Conservation (phyloP, 2,888 invertebrate genomes). For the Autographa gamma region DNA sequence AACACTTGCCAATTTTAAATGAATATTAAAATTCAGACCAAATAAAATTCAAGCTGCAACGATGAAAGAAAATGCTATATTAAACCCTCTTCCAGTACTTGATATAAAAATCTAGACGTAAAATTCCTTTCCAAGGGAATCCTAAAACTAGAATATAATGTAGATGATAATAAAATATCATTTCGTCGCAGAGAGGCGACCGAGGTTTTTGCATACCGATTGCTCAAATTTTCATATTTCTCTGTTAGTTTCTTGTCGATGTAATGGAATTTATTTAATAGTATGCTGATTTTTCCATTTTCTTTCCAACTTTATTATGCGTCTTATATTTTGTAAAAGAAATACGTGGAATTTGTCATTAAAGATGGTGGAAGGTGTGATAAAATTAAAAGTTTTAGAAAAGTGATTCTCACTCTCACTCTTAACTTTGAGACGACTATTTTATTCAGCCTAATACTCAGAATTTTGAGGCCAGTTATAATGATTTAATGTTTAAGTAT, state of each 20-base stretch:
- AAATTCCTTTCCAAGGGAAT: slow-evolving; percentile 13
- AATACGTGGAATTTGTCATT: slow-evolving; percentile 25
- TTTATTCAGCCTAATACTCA: too few relatives aligned
- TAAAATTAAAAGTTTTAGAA: too few relatives aligned
- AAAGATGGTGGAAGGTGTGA: slow-evolving; percentile 26
- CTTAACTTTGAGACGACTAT: too few relatives aligned
- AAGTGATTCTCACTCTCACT: too few relatives aligned
- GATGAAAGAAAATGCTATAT: neutral
- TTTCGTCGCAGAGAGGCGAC: slow-evolving; percentile 45
- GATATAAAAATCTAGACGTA: neutral
- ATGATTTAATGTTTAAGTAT: too few relatives aligned
- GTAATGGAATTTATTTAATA: slow-evolving; percentile 49
- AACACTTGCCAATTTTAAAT: too few relatives aligned
- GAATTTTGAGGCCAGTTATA: too few relatives aligned
- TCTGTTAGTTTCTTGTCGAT: slow-evolving; percentile 40
- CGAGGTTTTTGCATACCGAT: slow-evolving; percentile 53
- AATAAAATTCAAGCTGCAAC: neutral
- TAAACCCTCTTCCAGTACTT: neutral
- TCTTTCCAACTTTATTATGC: neutral
- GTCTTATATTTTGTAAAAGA: neutral
- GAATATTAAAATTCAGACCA: neutral
- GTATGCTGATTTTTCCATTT: slow-evolving; percentile 6
- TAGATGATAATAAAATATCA: slow-evolving; percentile 54
- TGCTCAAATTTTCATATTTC: slow-evolving; percentile 57
- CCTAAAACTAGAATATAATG: slow-evolving; percentile 30